Percentiles rank a stretch among this genome's conserved stretches.
Conservation (phyloP, 2,888 invertebrate genomes). For the Schrankia costaestrigalis region DNA sequence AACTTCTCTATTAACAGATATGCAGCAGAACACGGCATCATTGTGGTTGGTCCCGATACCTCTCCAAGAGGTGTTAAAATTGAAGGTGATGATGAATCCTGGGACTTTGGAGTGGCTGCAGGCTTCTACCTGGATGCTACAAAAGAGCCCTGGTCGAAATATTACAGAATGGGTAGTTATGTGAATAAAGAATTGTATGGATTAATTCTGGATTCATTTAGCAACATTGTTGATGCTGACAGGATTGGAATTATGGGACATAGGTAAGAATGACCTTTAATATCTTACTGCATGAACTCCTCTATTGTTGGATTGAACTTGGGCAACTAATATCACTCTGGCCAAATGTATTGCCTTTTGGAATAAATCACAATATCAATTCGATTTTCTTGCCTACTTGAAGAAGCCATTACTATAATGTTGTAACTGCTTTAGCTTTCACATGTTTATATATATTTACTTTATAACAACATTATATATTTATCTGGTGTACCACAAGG, state of each 20-base stretch:
- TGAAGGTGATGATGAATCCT: slow-evolving; percentile 93
- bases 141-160: slow-evolving; percentile 92
- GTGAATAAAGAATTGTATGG: slow-evolving; percentile 92
- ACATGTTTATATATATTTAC: too few species aligned
- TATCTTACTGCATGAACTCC: too few species aligned
- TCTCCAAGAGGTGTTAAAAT: slow-evolving; percentile 95
- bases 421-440: too few species aligned
- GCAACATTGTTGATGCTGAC: slow-evolving; percentile 66
- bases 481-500: too few species aligned
- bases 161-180: slow-evolving; percentile 98
- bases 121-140: slow-evolving; percentile 98
- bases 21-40: slow-evolving; percentile 91
- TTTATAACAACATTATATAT: too few species aligned
- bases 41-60: slow-evolving; percentile 97
- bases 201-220: slow-evolving; percentile 88
- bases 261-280: slow-evolving; percentile 80
- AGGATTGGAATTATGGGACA: slow-evolving; percentile 90
- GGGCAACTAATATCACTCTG: too few species aligned
- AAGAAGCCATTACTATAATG: too few species aligned
- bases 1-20: slow-evolving; percentile 78
- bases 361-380: too few species aligned
- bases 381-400: too few species aligned
- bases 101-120: slow-evolving; percentile 97
- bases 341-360: too few species aligned
- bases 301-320: too few species aligned